These are phyloP conservation scores for Meiosimyza decipiens DNA, from an alignment of 2,888 invertebrate species.

Conservation along the genomic window DNA sequence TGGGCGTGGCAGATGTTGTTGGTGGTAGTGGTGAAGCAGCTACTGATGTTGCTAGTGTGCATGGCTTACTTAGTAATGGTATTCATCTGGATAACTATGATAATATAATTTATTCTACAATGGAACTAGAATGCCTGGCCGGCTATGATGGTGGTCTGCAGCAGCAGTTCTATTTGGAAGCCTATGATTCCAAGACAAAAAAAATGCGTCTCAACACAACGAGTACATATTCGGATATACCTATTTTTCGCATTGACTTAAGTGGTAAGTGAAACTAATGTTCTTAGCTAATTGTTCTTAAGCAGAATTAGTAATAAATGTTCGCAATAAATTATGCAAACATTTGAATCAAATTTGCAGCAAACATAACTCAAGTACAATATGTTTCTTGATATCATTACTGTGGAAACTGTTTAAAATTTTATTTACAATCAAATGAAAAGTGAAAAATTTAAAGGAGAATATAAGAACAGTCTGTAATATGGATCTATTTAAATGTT, in stretches of 20 bases:
- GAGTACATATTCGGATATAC: slow-evolving; percentile 71
- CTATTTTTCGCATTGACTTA: slow-evolving; percentile 71
- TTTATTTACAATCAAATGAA: too few relatives aligned
- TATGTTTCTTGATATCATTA: too few relatives aligned
- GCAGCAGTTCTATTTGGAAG: slow-evolving; percentile 86
- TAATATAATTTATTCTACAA: slow-evolving; percentile 67
- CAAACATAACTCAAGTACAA: too few relatives aligned
- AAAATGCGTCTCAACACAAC: slow-evolving; percentile 77
- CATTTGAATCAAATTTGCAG: too few relatives aligned
- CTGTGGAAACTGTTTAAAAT: too few relatives aligned
- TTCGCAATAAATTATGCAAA: too few relatives aligned
- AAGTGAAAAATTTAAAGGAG: too few relatives aligned
- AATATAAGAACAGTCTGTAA: too few relatives aligned
- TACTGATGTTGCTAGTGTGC: slow-evolving; percentile 17
- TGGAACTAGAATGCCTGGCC: slow-evolving; percentile 86
- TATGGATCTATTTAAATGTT: too few relatives aligned
- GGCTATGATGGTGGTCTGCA: slow-evolving; percentile 92
- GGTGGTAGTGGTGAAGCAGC: slow-evolving; percentile 44
- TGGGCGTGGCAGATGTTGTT: slow-evolving; percentile 38
- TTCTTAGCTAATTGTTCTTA: too few relatives aligned
- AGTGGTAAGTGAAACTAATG: slow-evolving; percentile 57
- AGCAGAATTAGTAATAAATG: too few relatives aligned
- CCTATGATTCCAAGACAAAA: slow-evolving; percentile 80
- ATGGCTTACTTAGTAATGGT: slow-evolving; percentile 28
- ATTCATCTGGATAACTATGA: slow-evolving; percentile 66